phyloP scores from a whole-genome alignment of 2,113 vertebrate species.

The Pterocles gutturalis region DNA sequence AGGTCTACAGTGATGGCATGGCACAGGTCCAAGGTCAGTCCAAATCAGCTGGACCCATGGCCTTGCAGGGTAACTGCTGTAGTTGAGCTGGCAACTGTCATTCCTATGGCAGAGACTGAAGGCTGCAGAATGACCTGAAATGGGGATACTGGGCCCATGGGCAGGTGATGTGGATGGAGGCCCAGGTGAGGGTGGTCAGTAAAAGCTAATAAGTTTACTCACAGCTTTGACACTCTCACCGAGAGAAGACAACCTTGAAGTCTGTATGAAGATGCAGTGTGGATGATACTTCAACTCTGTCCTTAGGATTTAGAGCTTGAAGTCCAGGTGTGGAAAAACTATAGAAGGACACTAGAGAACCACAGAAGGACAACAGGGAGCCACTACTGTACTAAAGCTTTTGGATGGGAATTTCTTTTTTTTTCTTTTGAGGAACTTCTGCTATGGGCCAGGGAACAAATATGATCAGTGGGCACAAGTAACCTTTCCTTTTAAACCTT shows the following conservation, averaged over 20 bases:
- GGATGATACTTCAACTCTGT: not conserved
- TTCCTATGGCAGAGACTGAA: not conserved
- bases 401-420: not conserved
- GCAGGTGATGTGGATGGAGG: accelerated
- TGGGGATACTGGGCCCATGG: not conserved
- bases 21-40: not conserved
- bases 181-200: not conserved
- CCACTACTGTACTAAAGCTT: not conserved
- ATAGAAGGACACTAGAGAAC: not conserved
- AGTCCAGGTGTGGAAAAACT: not conserved
- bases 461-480: not conserved
- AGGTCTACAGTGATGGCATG: not conserved
- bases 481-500: not conserved
- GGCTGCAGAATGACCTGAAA: not conserved
- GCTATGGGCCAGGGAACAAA: not conserved
- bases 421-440: not conserved
- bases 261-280: not conserved
- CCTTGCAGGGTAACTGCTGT: not conserved
- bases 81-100: not conserved
- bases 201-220: not conserved
- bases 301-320: not conserved
- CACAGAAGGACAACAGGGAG: not conserved
- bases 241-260: not conserved
- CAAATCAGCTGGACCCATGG: not conserved
- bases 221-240: not conserved